Percentiles rank a stretch among this genome's conserved stretches.
Evolutionary conservation across 2,113 vertebrate species (phyloP).

Genomic region (Ochotona curzoniae): DNA sequence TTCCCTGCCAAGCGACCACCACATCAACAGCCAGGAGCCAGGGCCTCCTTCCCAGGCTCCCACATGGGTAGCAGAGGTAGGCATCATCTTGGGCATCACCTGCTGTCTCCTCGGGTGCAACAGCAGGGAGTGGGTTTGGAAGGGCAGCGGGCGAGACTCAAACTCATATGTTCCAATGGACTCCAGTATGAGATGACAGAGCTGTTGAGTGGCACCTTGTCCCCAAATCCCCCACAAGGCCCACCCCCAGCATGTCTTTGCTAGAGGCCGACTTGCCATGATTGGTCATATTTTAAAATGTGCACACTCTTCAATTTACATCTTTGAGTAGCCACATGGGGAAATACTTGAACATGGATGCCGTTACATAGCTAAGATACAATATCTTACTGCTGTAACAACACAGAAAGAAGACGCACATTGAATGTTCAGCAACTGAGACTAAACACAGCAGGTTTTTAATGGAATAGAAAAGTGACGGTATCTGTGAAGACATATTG

Average conservation of each 20-base stretch:
- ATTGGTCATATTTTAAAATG: background rate
- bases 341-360: background rate
- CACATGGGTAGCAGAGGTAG: too few species aligned
- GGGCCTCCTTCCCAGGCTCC: too few species aligned
- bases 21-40: too few species aligned
- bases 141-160: too few species aligned
- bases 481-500: constrained; percentile 3
- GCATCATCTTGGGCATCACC: too few species aligned
- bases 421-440: background rate
- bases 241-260: background rate
- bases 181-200: too few species aligned
- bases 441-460: background rate
- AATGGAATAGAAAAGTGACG: background rate
- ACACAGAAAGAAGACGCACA: background rate
- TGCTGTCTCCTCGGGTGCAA: too few species aligned
- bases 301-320: background rate
- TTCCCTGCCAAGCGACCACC: too few species aligned
- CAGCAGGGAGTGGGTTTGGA: too few species aligned
- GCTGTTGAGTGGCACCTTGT: too few species aligned
- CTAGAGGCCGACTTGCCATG: background rate
- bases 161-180: too few species aligned
- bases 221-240: too few species aligned
- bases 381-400: background rate
- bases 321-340: background rate
- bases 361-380: background rate